Base-by-base conservation (phyloP, 2,888 invertebrate species). In the Meteorus colon region DNA sequence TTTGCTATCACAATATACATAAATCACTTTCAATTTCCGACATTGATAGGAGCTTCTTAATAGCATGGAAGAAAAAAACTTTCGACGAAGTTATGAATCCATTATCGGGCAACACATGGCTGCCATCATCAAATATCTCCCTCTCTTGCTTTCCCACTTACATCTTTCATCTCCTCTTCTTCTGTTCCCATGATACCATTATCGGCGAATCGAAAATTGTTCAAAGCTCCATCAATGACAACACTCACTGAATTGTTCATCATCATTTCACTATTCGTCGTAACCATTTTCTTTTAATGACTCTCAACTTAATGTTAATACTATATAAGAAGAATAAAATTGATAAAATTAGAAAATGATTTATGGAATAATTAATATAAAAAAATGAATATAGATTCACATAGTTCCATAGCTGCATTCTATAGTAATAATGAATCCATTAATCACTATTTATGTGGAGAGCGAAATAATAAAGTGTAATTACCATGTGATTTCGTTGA, bases 201-300 rank as follows among this genome's bases (percentile, higher is more conserved):
- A 75, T 75, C 75, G 71, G 71, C 31, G 34, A 75, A 75, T 75
- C 72, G 71, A 75, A 75, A 75, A 72, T 75, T 45, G 66, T 34
- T 34, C 31, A 12, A 1, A 71, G 75, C 67, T 34, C 45, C 34
- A 65, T 3, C 31, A 48, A 48, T 19, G 1, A 62, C 29, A 19
- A n/a, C 34, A 51, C 37, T n/a, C 31, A 48, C 24, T 63, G 60
- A 75, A 75, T 75, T 60, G 67, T 48, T 59, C 55, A 8, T 8
- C 29, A 29, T 45, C 16, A 55, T 27, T 62, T 59, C 8, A 59
- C 65, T 37, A 24, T 70, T 37, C 12, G 4, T n/a, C n/a, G 6
- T 24, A 34, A 27, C 19, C 34, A 34, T n/a, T 41, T 37, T 60
- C 24, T 59, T 31, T 19, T 41, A 6, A 12, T 41, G 41, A 2